Percentiles rank a stretch among this genome's conserved stretches.
Conservation (phyloP, 2,797 vertebrate species). For the Poeciliopsis turneri region DNA sequence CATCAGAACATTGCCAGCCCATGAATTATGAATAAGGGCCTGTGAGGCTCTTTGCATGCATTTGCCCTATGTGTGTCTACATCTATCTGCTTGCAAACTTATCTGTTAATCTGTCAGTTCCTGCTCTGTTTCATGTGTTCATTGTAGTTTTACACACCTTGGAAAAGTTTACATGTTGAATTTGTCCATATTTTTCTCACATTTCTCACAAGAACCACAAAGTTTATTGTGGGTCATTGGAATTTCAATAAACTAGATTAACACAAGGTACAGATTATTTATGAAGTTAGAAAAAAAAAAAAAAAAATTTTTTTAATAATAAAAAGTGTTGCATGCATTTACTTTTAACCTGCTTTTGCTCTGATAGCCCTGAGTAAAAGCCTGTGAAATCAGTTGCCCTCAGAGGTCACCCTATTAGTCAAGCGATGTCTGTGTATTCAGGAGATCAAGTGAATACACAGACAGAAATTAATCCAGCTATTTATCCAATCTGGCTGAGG, state of each 20-base stretch:
- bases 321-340: not conserved
- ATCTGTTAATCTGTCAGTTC: constrained; percentile 57
- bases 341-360: not conserved
- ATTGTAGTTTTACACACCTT: not conserved
- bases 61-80: constrained; percentile 16
- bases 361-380: not conserved
- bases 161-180: not conserved
- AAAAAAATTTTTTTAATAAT: not conserved
- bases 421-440: not conserved
- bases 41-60: constrained; percentile 25
- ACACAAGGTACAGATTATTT: not conserved
- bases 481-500: not conserved
- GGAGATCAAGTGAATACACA: not conserved
- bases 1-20: constrained; percentile 43
- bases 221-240: not conserved
- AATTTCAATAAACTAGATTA: not conserved
- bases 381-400: not conserved
- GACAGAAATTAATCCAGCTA: not conserved
- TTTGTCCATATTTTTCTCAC: not conserved
- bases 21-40: constrained; percentile 66
- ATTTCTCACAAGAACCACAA: not conserved
- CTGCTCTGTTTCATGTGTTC: not conserved
- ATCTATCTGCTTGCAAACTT: constrained; percentile 22
- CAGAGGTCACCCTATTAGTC: not conserved
- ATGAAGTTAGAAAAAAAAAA: not conserved